Base-by-base conservation (phyloP, 2,888 invertebrate species). In the Sipha maydis region DNA sequence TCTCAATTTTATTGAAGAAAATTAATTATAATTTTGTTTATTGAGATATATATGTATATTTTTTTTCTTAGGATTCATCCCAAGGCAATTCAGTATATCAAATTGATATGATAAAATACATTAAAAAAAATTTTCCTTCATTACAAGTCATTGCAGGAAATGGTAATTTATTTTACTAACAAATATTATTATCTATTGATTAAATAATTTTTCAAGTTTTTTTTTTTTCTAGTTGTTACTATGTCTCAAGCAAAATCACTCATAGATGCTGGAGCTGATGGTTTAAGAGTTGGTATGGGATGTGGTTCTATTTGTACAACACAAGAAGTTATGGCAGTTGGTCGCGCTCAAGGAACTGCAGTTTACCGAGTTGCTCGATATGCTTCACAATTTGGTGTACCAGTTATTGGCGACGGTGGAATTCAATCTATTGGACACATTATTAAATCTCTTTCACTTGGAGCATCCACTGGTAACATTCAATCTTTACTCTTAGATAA, bases 301-400 rank as follows among this genome's bases (percentile, higher is more conserved):
- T 97, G 97, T 92, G 99, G 99, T 2, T 99, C 99, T 19, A 99
- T 99, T 91, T 99, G 99, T 92, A 99, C 99, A 90, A 99, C 99
- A 1, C 99, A 99, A 93, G 97, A 97, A 93, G 99, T 99, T 0
- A 99, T 99, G 99, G 99, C 99, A 0, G 99, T 99, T 90, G 99
- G 99, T 0, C 95, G 99, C 89, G 97, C 99, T 0, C 99, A 99
- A 92, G 99, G 97, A 2, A 99, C 99, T 8, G 99, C 99, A 38
- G 99, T 99, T 0, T 98, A 97, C 92, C 97, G 97, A 92, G 99
- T 99, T 0, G 94, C 98, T 2, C 96, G 97, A 89, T 99, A 97
- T 93, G 97, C 99, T 4, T 94, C 95, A 79, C 93, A 95, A 90
- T 97, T 95, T 92, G 96, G 96, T 90, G 96, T 99, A n/a, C 99